phyloP scores from a whole-genome alignment of 2,888 invertebrate genomes.

The Pterostichus madidus region DNA sequence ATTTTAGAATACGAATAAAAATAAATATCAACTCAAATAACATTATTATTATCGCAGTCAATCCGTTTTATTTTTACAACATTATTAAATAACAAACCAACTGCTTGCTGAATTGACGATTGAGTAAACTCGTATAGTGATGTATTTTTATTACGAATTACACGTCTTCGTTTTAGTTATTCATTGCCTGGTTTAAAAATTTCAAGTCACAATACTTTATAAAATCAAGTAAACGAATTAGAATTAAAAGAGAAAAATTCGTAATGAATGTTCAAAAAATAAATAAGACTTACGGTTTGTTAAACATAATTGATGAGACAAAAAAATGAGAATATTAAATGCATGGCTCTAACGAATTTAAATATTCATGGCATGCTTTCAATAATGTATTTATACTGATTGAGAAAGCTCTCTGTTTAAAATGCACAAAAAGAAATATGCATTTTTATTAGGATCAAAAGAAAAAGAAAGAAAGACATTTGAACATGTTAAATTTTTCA shows the following conservation, averaged over 20 bases:
- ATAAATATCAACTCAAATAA: neutral
- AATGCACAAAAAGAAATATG: slow-evolving; percentile 51
- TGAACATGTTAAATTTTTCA: neutral
- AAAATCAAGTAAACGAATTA: slow-evolving; percentile 14
- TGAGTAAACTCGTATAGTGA: too few relatives aligned
- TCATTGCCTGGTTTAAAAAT: too few relatives aligned
- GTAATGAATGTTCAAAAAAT: slow-evolving; percentile 55
- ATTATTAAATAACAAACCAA: too few relatives aligned
- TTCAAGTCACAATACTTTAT: neutral
- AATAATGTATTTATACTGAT: slow-evolving; percentile 65
- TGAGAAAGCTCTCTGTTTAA: slow-evolving; percentile 26
- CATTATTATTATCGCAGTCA: too few relatives aligned
- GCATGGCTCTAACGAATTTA: slow-evolving; percentile 63
- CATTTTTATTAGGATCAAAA: slow-evolving; percentile 12
- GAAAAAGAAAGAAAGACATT: neutral
- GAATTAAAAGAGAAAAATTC: slow-evolving; percentile 42
- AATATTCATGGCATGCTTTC: slow-evolving; percentile 65
- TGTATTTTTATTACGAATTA: slow-evolving; percentile 13
- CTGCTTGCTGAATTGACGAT: too few relatives aligned
- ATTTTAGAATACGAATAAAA: neutral
- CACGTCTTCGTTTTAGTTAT: too few relatives aligned
- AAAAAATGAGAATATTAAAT: slow-evolving; percentile 61
- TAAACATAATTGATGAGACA: slow-evolving; percentile 55
- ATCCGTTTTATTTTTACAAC: neutral
- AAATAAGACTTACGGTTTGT: slow-evolving; percentile 59